Conservation (phyloP, 1,140 invertebrate genomes). For the Lysiphlebus fabarum region DNA sequence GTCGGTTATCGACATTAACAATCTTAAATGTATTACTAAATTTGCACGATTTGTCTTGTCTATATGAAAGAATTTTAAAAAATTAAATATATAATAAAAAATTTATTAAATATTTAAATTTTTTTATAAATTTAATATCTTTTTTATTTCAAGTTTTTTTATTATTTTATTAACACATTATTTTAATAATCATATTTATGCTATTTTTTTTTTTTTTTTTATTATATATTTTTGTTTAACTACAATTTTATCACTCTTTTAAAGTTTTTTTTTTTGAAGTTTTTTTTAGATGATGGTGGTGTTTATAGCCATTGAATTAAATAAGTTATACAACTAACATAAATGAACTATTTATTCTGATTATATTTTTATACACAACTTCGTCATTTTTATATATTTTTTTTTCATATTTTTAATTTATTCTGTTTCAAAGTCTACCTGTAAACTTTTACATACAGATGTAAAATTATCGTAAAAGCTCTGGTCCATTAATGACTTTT, state of each 20-base stretch:
- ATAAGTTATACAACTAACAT: slow-evolving; percentile 13
- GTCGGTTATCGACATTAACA: too few species aligned
- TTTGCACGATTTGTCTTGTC: too few species aligned
- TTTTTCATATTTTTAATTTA: too few species aligned
- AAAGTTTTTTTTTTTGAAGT: not conserved
- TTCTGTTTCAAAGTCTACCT: not conserved
- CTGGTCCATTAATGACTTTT: slow-evolving; percentile 1
- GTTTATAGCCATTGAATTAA: slow-evolving; percentile 21
- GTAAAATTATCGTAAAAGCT: slow-evolving; percentile 18
- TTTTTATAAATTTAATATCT: too few species aligned
- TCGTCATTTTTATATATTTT: slow-evolving; percentile 18
- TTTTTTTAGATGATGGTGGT: not conserved
- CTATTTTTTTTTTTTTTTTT: not conserved
- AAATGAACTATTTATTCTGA: slow-evolving; percentile 7
- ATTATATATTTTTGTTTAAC: not conserved
- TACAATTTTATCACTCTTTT: not conserved
- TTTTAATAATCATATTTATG: not conserved
- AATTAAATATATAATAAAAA: too few species aligned
- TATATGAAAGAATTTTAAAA: too few species aligned
- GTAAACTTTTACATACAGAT: slow-evolving; percentile 16
- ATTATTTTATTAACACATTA: too few species aligned
- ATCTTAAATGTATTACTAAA: too few species aligned
- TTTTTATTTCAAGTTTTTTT: too few species aligned
- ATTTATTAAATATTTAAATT: too few species aligned
- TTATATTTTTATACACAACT: not conserved